Percentiles rank a stretch among this genome's conserved stretches.
Conservation (phyloP, 2,888 invertebrate species). For the Sinhomidia bicolor region DNA sequence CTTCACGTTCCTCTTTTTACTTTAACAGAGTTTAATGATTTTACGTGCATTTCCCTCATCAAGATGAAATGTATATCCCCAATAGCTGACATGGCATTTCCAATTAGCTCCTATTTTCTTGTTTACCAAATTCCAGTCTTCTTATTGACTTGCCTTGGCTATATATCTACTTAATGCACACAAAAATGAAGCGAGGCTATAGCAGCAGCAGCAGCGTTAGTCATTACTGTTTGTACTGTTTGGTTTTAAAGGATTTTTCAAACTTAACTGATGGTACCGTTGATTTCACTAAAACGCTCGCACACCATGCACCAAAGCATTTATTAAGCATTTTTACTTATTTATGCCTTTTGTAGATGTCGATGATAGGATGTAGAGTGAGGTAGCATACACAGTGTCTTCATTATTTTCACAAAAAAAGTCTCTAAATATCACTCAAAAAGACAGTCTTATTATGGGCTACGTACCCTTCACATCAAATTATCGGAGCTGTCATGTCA, state of each 20-base stretch:
- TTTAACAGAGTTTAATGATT: constrained; percentile 58
- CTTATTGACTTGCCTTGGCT: constrained; percentile 13
- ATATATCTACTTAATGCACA: neutral
- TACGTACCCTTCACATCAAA: constrained; percentile 28
- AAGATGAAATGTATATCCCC: constrained; percentile 65
- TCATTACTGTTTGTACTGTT: no score
- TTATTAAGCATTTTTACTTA: constrained; percentile 3
- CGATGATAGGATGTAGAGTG: neutral
- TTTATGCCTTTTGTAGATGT: constrained; percentile 19
- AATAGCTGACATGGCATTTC: constrained; percentile 71
- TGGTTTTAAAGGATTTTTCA: neutral
- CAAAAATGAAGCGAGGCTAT: neutral
- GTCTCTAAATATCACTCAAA: constrained; percentile 30
- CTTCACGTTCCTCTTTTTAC: constrained; percentile 24
- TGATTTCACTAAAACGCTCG: constrained; percentile 38
- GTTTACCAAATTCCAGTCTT: constrained; percentile 66
- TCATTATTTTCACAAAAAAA: constrained; percentile 42
- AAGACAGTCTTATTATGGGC: constrained; percentile 29
- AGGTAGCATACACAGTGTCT: constrained; percentile 16
- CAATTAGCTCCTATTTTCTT: constrained; percentile 73
- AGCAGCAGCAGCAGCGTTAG: neutral
- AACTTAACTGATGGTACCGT: constrained; percentile 31
- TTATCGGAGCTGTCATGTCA: constrained; percentile 60
- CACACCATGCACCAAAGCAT: neutral
- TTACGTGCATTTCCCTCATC: constrained; percentile 60